These are phyloP conservation scores for Enteromius argenteus DNA, from an alignment of 2,797 vertebrate species.

Conservation along the genomic window DNA sequence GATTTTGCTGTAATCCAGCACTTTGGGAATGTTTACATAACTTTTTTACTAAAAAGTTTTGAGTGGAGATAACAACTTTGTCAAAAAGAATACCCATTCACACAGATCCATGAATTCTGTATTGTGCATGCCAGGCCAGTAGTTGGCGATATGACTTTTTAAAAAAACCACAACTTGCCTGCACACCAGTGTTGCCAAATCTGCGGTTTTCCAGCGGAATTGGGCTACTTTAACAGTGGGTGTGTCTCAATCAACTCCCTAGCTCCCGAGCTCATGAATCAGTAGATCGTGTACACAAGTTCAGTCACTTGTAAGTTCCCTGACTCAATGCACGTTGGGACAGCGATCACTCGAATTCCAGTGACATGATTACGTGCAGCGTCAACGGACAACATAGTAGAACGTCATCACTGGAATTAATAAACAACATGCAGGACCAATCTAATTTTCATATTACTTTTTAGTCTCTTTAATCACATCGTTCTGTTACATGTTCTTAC, in stretches of 20 bases:
- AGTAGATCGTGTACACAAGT: no score
- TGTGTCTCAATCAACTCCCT: background rate
- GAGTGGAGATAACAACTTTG: background rate
- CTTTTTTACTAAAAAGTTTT: background rate
- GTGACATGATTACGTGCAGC: no score
- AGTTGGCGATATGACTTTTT: background rate
- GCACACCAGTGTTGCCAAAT: background rate
- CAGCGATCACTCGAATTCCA: no score
- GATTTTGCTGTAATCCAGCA: background rate
- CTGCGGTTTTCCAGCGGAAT: background rate
- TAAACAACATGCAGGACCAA: no score
- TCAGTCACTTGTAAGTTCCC: no score
- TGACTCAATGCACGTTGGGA: no score
- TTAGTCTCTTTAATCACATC: no score
- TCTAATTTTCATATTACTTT: no score
- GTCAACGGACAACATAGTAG: no score
- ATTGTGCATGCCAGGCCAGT: background rate
- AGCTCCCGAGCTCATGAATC: background rate
- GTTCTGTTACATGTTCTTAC: no score
- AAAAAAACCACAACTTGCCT: background rate
- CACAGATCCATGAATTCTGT: background rate
- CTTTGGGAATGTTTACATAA: background rate
- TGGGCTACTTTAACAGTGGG: background rate
- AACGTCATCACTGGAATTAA: no score
- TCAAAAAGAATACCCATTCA: background rate